Evolutionary conservation across 2,888 invertebrate species (phyloP).

Genomic region (Drosophila pseudotalamancana): DNA sequence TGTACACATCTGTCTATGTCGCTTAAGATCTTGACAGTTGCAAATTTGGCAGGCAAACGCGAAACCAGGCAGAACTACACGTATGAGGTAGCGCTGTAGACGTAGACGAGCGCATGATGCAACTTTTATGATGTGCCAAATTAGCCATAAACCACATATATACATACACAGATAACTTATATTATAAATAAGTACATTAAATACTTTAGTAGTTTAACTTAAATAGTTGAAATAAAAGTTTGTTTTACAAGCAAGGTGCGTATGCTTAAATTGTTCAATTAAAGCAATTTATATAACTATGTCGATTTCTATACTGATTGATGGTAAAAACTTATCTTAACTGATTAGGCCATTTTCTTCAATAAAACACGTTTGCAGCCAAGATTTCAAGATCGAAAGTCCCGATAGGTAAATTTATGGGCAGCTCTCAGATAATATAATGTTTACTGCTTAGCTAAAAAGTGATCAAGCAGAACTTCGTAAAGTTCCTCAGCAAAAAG

Average conservation of each 20-base stretch:
- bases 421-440: not conserved
- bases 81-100: not conserved
- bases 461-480: conserved; percentile 4
- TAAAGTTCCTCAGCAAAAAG: conserved; percentile 13
- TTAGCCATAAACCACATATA: conserved; percentile 60
- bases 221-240: not conserved
- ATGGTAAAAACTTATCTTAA: not conserved
- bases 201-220: not conserved
- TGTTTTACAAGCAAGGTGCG: not conserved
- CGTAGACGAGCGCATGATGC: conserved; percentile 23
- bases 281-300: not conserved
- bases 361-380: conserved; percentile 4
- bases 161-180: not conserved
- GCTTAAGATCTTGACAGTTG: conserved; percentile 54
- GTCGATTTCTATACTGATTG: not conserved
- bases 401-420: conserved; percentile 16
- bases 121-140: conserved; percentile 73
- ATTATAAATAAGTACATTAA: conserved; percentile 20
- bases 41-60: conserved; percentile 54
- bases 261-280: not conserved
- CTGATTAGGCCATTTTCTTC: not conserved
- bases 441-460: not conserved
- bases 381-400: conserved; percentile 5
- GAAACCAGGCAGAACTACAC: conserved; percentile 38
- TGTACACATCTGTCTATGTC: conserved; percentile 8